Conservation (phyloP, 2,797 vertebrate species). For the Graptemys geographica region DNA sequence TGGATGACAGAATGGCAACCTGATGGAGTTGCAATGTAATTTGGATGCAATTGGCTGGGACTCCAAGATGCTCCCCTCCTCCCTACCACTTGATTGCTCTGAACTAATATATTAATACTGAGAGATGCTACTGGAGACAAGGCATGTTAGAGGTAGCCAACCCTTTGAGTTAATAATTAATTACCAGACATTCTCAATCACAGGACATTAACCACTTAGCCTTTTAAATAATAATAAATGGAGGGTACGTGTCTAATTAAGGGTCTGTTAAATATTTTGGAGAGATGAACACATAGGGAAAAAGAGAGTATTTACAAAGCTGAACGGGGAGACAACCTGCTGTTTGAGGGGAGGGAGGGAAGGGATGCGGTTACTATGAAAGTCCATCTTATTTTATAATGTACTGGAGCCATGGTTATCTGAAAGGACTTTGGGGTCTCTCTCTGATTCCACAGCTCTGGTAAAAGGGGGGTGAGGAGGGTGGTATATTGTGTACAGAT, state of each 20-base stretch:
- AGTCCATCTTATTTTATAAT: conserved; percentile 27
- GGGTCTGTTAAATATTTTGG: conserved; percentile 76
- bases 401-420: neutral
- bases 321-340: conserved; percentile 52
- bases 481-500: neutral
- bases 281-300: conserved; percentile 61
- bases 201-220: conserved; percentile 81
- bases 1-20: neutral
- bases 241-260: conserved; percentile 82
- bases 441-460: neutral
- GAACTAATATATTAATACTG: conserved; percentile 75
- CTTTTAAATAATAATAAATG: conserved; percentile 85
- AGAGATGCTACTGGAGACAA: conserved; percentile 73
- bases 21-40: conserved; percentile 29
- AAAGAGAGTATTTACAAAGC: conserved; percentile 63
- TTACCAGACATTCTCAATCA: conserved; percentile 80
- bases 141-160: conserved; percentile 76
- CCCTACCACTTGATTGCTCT: conserved; percentile 76
- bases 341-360: conserved; percentile 42
- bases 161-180: conserved; percentile 85
- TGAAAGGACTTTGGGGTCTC: neutral
- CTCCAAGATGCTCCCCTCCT: conserved; percentile 61
- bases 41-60: conserved; percentile 33
- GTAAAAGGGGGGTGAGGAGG: neutral
- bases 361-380: conserved; percentile 37